These are phyloP conservation scores for Tyrophagus putrescentiae DNA, from an alignment of 1,140 invertebrate genomes.

Conservation along the genomic window DNA sequence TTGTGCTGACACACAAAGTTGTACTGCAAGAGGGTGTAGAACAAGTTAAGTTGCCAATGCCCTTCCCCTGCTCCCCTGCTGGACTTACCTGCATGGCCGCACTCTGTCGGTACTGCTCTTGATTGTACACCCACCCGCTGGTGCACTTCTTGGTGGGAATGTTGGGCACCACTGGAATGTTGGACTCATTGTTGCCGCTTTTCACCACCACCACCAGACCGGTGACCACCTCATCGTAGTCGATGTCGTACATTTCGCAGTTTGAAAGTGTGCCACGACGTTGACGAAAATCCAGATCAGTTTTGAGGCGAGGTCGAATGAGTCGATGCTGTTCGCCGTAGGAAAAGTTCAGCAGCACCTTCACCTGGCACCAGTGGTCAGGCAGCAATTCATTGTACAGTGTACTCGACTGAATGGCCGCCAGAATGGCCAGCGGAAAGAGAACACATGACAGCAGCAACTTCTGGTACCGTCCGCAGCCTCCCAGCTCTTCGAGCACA, in stretches of 20 bases:
- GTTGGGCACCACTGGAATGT: neutral
- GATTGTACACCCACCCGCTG: slow-evolving; percentile 12
- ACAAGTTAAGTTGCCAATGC: neutral
- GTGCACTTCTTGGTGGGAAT: neutral
- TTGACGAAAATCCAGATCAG: neutral
- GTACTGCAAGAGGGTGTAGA: neutral
- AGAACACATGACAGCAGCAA: neutral
- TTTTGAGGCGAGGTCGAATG: slow-evolving; percentile 14
- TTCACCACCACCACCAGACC: neutral
- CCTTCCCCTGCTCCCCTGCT: neutral
- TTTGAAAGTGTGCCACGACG: neutral
- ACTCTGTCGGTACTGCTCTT: slow-evolving; percentile 5
- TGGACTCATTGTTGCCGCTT: neutral
- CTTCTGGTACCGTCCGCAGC: slow-evolving; percentile 20
- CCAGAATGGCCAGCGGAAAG: slow-evolving; percentile 12
- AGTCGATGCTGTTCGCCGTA: slow-evolving; percentile 17
- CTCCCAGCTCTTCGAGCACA: slow-evolving; percentile 14
- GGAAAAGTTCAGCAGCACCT: slow-evolving; percentile 13
- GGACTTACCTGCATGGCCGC: slow-evolving; percentile 18
- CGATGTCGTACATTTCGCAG: slow-evolving; percentile 18
- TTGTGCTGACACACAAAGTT: neutral
- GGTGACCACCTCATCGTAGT: neutral
- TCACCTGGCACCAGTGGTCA: slow-evolving; percentile 17
- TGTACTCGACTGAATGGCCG: slow-evolving; percentile 12
- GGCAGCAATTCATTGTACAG: slow-evolving; percentile 15